Evolutionary conservation across 92 coral and sea anemone genomes (phyloP).

Genomic region (Isaurus tuberculatus): DNA sequence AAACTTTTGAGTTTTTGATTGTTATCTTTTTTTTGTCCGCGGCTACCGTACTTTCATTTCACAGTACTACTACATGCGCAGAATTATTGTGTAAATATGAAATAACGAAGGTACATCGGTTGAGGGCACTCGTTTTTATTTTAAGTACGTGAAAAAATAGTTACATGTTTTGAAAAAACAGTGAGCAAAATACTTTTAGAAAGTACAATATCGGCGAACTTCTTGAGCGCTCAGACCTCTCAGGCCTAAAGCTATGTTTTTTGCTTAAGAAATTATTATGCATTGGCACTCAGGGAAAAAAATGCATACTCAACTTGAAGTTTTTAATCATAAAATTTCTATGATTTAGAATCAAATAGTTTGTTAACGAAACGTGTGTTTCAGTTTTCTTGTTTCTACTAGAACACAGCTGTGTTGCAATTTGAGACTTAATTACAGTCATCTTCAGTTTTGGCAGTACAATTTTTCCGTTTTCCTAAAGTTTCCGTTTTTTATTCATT

Average conservation of each 20-base stretch:
- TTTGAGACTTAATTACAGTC: background rate
- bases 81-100: no score
- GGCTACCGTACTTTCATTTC: background rate
- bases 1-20: conserved; percentile 1
- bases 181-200: no score
- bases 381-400: background rate
- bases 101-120: no score
- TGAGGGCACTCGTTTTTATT: background rate
- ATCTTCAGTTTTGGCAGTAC: background rate
- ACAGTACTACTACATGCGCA: no score
- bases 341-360: background rate
- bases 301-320: background rate
- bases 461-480: background rate
- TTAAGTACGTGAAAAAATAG: background rate
- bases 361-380: background rate
- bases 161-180: no score
- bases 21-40: background rate
- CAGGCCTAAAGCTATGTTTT: no score
- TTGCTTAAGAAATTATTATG: background rate
- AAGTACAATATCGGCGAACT: no score
- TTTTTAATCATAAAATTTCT: no score
- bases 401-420: background rate
- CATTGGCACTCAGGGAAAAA: background rate
- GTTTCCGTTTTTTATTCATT: no score
- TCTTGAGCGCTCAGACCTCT: no score